A percentile compares a stretch with the other conserved stretches of the same genome.
These are phyloP conservation scores for Sylvilagus floridanus DNA, from an alignment of 2,797 vertebrate genomes.

Conservation along the genomic window DNA sequence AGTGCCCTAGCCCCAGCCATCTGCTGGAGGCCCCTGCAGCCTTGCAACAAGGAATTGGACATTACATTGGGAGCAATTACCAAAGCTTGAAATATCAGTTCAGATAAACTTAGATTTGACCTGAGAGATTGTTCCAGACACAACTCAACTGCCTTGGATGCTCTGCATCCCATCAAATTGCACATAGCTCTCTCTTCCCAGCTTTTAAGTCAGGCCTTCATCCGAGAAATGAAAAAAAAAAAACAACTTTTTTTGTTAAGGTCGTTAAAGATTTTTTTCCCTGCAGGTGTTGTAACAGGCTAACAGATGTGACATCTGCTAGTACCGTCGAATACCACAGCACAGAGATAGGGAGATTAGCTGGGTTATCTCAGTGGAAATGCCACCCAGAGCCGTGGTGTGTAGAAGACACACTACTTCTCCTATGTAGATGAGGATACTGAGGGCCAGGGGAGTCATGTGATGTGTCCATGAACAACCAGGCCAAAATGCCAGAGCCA, in stretches of 20 bases:
- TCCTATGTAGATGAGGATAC: background rate
- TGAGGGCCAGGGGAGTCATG: background rate
- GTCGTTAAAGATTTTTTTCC: slow-evolving; percentile 59
- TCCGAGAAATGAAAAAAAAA: slow-evolving; percentile 71
- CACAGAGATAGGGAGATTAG: background rate
- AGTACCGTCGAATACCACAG: background rate
- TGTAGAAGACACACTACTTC: background rate
- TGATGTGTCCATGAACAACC: background rate
- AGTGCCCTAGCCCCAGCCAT: background rate
- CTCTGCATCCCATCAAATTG: slow-evolving; percentile 71
- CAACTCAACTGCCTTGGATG: slow-evolving; percentile 69
- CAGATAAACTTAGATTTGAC: slow-evolving; percentile 81
- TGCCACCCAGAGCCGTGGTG: background rate
- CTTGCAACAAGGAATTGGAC: background rate
- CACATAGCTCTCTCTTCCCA: slow-evolving; percentile 62
- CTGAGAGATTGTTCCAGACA: slow-evolving; percentile 74
- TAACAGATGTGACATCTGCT: slow-evolving; percentile 34
- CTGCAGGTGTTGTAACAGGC: slow-evolving; percentile 14
- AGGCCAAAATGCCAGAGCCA: background rate
- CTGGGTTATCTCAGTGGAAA: background rate
- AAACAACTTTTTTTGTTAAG: slow-evolving; percentile 24
- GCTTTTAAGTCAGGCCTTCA: slow-evolving; percentile 72
- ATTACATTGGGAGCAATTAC: slow-evolving; percentile 61
- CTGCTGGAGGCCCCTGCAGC: background rate
- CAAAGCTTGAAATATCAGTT: slow-evolving; percentile 69